Base-by-base conservation (phyloP, 2,888 invertebrate genomes). In the Lepetodrilus schrolli region DNA sequence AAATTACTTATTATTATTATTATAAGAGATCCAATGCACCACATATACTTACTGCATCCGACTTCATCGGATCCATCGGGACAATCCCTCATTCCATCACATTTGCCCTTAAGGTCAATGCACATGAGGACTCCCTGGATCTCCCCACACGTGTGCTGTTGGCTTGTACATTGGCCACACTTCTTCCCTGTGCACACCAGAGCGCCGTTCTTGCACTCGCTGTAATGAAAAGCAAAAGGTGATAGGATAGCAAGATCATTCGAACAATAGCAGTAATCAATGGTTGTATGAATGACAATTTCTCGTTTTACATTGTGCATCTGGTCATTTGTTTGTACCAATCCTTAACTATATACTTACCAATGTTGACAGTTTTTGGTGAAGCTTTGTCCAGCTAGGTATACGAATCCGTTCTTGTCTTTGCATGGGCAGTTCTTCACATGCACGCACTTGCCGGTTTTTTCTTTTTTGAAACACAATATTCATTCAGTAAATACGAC, bases 131-230 rank as follows among this genome's bases (percentile, higher is more conserved):
- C 34, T 23, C 68, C 68, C 38, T 74, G 73, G 4, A 74, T 65
- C 34, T 73, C 74, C 10, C 49, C 38, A 38, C 75, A 74, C 1
- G 71, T 71, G 71, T 77, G 72, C 47, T 78, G 75, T 36, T 76
- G 70, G 0, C 36, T 49, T 0, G 66, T 72, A 21, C 78, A 78
- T 30, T 76, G 73, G 43, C 49, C 20, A 43, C 84, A 87, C 17
- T 78, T 82, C 34, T 72, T 74, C 0, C 77, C 80, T 0, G 49
- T 68, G 74, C 88, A 88, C 26, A 78, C 72, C 58, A 87, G 83
- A 65, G 76, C 77, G 8, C 86, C 86, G 47, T 82, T 76, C 2
- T 75, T 68, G 71, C 88, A 88, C 1, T 79, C 70, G 50, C 82
- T 82, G 73, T n/a, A 71, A 69, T 69, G 21, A 13, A 26, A 65